Conservation (phyloP, 1,140 invertebrate genomes). For the Drosophila watanabei region DNA sequence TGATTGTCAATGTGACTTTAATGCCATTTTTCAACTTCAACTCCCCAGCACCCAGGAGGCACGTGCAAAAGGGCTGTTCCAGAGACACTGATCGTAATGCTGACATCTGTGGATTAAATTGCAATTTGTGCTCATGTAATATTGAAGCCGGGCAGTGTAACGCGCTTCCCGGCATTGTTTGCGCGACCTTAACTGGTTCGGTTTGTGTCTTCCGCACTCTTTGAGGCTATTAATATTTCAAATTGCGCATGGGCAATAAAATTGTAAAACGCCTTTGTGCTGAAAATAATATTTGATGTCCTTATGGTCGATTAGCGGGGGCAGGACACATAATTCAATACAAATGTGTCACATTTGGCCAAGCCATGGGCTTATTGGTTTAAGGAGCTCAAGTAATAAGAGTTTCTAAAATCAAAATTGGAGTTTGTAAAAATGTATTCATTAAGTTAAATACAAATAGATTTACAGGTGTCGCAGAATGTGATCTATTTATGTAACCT, state of each 20-base stretch:
- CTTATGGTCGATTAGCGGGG: slow-evolving; percentile 75
- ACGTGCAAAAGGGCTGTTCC: slow-evolving; percentile 76
- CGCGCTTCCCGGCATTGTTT: slow-evolving; percentile 47
- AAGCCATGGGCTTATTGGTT: not conserved
- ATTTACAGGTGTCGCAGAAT: too few relatives aligned
- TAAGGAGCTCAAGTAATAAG: not conserved
- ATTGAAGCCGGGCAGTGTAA: slow-evolving; percentile 66
- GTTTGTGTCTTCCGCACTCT: slow-evolving; percentile 25
- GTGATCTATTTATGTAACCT: not conserved
- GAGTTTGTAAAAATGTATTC: not conserved
- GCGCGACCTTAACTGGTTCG: slow-evolving; percentile 48
- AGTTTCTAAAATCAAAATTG: not conserved
- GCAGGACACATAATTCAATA: not conserved
- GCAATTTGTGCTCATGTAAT: slow-evolving; percentile 86
- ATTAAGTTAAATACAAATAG: not conserved
- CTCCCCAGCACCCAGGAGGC: slow-evolving; percentile 34
- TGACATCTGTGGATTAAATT: slow-evolving; percentile 86
- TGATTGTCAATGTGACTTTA: slow-evolving; percentile 85
- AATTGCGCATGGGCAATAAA: slow-evolving; percentile 77
- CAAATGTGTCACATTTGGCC: slow-evolving; percentile 7
- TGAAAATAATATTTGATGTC: slow-evolving; percentile 71
- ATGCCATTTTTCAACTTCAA: slow-evolving; percentile 84
- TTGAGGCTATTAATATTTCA: slow-evolving; percentile 74
- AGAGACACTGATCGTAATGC: slow-evolving; percentile 79
- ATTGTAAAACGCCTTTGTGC: slow-evolving; percentile 65